Evolutionary conservation across 2,113 vertebrate species (phyloP).

Genomic region (Gallinago media): DNA sequence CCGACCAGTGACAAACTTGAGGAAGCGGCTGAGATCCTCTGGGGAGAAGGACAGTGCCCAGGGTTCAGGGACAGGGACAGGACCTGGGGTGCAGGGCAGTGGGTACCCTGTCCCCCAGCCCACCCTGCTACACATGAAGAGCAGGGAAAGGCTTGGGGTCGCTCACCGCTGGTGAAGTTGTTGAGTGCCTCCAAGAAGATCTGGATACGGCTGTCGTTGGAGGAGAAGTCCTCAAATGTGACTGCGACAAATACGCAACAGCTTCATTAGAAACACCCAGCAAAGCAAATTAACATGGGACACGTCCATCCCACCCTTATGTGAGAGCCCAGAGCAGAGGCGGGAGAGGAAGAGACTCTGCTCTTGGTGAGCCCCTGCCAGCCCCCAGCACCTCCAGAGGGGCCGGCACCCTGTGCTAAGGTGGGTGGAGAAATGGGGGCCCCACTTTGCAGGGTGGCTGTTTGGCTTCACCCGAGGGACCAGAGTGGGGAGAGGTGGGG

Average conservation of each 20-base stretch:
- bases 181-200: conserved; percentile 91
- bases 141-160: neutral
- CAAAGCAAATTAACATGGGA: neutral
- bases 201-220: conserved; percentile 82
- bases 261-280: neutral
- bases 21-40: conserved; percentile 97
- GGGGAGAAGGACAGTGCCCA: conserved; percentile 8
- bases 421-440: neutral
- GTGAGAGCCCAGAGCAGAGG: neutral
- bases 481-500: neutral
- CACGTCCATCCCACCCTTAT: neutral
- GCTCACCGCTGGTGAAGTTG: conserved; percentile 94
- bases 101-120: neutral
- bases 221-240: conserved; percentile 86
- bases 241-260: conserved; percentile 65
- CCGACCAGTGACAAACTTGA: conserved; percentile 94
- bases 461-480: neutral
- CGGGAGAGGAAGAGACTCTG: neutral
- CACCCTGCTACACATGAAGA: fast-evolving
- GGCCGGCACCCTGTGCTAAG: neutral
- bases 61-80: neutral
- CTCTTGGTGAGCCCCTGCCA: neutral
- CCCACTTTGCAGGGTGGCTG: neutral
- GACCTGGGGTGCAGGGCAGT: fast-evolving
- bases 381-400: neutral